A percentile compares a stretch with the other conserved stretches of the same genome.
Evolutionary conservation across 2,888 invertebrate genomes (phyloP).

Genomic region (Netelia fuscicornis): DNA sequence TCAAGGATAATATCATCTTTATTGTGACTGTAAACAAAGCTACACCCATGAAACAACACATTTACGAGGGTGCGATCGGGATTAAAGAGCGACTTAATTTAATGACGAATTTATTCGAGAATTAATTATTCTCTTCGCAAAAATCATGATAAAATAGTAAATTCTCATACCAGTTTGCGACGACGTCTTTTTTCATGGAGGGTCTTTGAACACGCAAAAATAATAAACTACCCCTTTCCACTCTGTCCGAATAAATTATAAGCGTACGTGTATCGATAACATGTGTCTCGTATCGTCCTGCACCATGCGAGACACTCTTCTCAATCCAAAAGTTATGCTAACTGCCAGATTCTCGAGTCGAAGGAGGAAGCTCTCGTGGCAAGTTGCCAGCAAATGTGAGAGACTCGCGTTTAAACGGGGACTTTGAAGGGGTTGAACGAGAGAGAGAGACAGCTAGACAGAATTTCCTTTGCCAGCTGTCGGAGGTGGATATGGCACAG

Average conservation of each 20-base stretch:
- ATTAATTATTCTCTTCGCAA: too few species aligned
- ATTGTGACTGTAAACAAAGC: neutral
- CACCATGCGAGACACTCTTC: slow-evolving; percentile 28
- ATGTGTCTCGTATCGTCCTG: slow-evolving; percentile 11
- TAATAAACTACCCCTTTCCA: too few species aligned
- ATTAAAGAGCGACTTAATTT: neutral
- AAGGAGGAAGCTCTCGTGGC: slow-evolving; percentile 63
- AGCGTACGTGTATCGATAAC: slow-evolving; percentile 36
- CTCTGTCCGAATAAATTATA: neutral
- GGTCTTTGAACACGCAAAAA: slow-evolving; percentile 3
- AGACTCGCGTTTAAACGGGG: slow-evolving; percentile 67
- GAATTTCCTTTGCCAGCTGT: slow-evolving; percentile 63
- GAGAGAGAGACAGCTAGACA: slow-evolving; percentile 17
- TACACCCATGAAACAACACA: neutral
- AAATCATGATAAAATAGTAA: neutral
- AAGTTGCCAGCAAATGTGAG: slow-evolving; percentile 70
- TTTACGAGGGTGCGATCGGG: neutral
- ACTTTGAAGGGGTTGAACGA: slow-evolving; percentile 57
- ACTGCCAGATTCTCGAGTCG: slow-evolving; percentile 56
- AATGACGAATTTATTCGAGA: too few species aligned
- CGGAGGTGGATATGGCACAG: slow-evolving; percentile 56
- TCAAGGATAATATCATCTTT: neutral
- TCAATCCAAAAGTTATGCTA: slow-evolving; percentile 55
- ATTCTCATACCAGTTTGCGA: neutral
- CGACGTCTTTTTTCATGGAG: neutral